A percentile compares a stretch with the other conserved stretches of the same genome.
Evolutionary conservation across 2,888 invertebrate genomes (phyloP).

Genomic region (Drosophila lacicola): DNA sequence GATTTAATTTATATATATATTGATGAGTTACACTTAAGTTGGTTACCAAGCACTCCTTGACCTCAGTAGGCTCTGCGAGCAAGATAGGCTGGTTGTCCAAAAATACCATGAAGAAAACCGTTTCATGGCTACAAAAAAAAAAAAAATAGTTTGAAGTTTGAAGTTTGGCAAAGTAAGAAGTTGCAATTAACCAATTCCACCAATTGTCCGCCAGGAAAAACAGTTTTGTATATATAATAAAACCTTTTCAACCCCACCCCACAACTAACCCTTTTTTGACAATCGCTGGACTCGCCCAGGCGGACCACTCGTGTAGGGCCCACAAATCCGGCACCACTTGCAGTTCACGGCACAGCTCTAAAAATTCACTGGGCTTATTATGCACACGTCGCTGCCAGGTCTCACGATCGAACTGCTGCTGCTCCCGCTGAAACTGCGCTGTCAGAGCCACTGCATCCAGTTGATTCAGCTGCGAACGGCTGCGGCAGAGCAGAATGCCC

Average conservation of each 20-base stretch:
- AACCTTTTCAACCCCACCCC: too few species aligned
- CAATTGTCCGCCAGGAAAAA: too few species aligned
- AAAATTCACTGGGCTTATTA: slow-evolving; percentile 85
- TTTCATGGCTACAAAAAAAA: slow-evolving; percentile 42
- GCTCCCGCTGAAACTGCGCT: slow-evolving; percentile 9
- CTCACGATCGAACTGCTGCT: slow-evolving; percentile 84
- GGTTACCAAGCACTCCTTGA: slow-evolving; percentile 58
- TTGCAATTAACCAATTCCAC: too few species aligned
- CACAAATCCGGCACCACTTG: slow-evolving; percentile 92
- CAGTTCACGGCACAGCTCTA: slow-evolving; percentile 88
- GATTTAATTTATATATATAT: neutral
- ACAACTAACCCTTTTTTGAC: slow-evolving; percentile 85
- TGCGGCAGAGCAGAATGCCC: slow-evolving; percentile 90
- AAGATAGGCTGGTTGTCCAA: slow-evolving; percentile 51
- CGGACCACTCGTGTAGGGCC: slow-evolving; percentile 92
- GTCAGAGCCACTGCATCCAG: slow-evolving; percentile 76
- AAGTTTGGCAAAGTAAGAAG: too few species aligned
- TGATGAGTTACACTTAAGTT: too few species aligned
- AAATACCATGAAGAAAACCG: slow-evolving; percentile 65
- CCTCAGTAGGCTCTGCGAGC: slow-evolving; percentile 57
- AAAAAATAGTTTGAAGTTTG: neutral
- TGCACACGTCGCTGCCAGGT: slow-evolving; percentile 87
- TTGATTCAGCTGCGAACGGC: slow-evolving; percentile 83
- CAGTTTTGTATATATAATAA: too few species aligned
- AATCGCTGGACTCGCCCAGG: slow-evolving; percentile 90